Base-by-base conservation (phyloP, 2,888 invertebrate genomes). In the Lepeophtheirus nordmannii region DNA sequence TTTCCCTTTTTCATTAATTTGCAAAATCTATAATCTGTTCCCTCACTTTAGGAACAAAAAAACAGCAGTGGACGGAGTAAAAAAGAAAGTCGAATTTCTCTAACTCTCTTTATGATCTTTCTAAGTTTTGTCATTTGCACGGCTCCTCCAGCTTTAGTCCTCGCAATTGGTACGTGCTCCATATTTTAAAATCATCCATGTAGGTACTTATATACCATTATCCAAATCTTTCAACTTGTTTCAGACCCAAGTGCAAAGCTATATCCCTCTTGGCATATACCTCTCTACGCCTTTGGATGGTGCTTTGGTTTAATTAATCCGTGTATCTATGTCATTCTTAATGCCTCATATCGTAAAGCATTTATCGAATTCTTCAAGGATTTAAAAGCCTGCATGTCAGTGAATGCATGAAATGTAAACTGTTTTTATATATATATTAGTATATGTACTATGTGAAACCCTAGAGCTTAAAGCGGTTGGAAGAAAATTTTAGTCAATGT, bases 231-330 rank as follows among this genome's bases (percentile, higher is more conserved):
- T 17, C 60, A 23, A 10, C 30, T 30, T 22, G 23, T 23, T 60
- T 22, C 23, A 60, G 60, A 60, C n/a, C 60, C 60, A 17, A 38
- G 23, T 23, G 60, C 60, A 14, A 60, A 60, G 38, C 30, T 37
- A 38, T 60, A 22, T 22, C 60, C 60, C 1, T 12, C 7, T 37
- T 60, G 22, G 22, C 60, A 60, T n/a, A 60, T 60, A 17, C 60
- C 60, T 11, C 38, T 38, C 7, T 60, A 60, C 60, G 38, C 30
- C 14, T 60, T 60, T 38, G 60, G 60, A 11, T 60, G 60, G 60
- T 17, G 20, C 37, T 60, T 60, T 60, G 60, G 60, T 23, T 17
- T 60, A 30, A 23, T 60, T 10, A 60, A 60, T 37, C 60, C 60
- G 7, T 37, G 30, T 30, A 60, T 60, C n/a, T 60, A 60, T 23